phyloP scores from a whole-genome alignment of 1,140 invertebrate genomes.

The Hylaeus volcanicus region DNA sequence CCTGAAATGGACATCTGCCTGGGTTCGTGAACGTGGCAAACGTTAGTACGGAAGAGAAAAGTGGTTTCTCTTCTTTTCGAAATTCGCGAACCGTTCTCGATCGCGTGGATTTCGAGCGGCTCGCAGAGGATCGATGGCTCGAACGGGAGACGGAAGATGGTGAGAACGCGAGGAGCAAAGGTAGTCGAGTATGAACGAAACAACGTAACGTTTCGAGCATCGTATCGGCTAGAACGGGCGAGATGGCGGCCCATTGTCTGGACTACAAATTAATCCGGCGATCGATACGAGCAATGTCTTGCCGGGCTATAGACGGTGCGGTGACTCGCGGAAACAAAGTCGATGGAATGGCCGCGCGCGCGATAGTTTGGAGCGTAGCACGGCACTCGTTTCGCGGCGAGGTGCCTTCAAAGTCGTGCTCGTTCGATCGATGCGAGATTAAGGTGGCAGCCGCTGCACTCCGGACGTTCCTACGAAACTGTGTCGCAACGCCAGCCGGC shows the following conservation, averaged over 20 bases:
- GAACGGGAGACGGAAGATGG: too few species aligned
- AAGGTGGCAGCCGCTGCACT: slow-evolving; percentile 12
- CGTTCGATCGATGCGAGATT: slow-evolving; percentile 53
- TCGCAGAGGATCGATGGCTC: too few species aligned
- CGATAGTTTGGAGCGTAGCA: slow-evolving; percentile 53
- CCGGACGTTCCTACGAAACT: slow-evolving; percentile 16
- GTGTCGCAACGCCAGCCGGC: slow-evolving; percentile 8
- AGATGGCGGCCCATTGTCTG: slow-evolving; percentile 80
- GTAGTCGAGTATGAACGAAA: slow-evolving; percentile 57
- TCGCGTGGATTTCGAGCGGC: background rate
- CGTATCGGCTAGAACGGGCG: slow-evolving; percentile 71
- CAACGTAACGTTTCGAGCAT: slow-evolving; percentile 74
- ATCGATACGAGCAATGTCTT: slow-evolving; percentile 78
- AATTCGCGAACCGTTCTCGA: background rate
- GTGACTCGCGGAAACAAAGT: slow-evolving; percentile 73
- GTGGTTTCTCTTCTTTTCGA: too few species aligned
- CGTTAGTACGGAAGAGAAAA: too few species aligned
- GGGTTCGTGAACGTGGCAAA: too few species aligned
- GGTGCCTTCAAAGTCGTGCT: slow-evolving; percentile 24
- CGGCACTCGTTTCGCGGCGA: background rate
- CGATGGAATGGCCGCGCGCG: slow-evolving; percentile 63
- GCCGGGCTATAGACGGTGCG: slow-evolving; percentile 64
- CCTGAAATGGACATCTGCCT: too few species aligned
- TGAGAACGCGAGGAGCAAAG: background rate
- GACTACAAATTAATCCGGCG: slow-evolving; percentile 79